Evolutionary conservation across 2,113 vertebrate genomes (phyloP), one percentile per base, ranked within the genome.

Genomic region (Brachypteracias leptosomus): DNA sequence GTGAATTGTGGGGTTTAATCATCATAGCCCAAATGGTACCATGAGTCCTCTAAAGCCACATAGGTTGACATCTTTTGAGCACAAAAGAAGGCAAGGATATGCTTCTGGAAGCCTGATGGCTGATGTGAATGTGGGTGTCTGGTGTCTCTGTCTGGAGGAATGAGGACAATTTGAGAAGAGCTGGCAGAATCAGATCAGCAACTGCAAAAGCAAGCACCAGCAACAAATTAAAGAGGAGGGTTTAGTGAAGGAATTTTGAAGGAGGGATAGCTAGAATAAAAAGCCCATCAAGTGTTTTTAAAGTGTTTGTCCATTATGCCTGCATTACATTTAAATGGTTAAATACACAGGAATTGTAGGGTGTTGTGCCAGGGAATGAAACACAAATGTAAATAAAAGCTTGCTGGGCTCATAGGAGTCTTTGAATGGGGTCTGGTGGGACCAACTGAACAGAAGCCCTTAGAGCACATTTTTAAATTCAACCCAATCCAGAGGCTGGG

Each of bases 41-140:
- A 29, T 47, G 18, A 51, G 26, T 35, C 44, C 33, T 85, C 59
- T 76, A 76, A 68, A 89, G 35, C 4, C 57, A 38, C 25, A 21
- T 4, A 66, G 36, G 17, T 31, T 0, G 0, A 57, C 16, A 58
- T 8, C 2, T 94, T 59, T 55, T 7, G 4, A 68, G n/a, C 19
- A 36, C 17, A 16, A 61, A 82, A 58, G 28, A 55, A 0, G 2
- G 10, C 52, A 82, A 22, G 22, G 36, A 20, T 72, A 12, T 5
- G 5, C 33, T 90, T 21, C 65, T 65, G 49, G 67, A 84, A 73
- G 26, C 28, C 55, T 85, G 59, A 18, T 9, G 2, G 21, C 44
- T 70, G 63, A 3, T 58, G 47, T 31, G 40, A 55, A 46, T 58
- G 25, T 13, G 44, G 61, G 7, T 6, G 21, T 9, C 40, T 40